Evolutionary conservation across 1,140 invertebrate genomes (phyloP), one percentile per base, ranked within the genome.

Genomic region (Mycetomoellerius zeteki): DNA sequence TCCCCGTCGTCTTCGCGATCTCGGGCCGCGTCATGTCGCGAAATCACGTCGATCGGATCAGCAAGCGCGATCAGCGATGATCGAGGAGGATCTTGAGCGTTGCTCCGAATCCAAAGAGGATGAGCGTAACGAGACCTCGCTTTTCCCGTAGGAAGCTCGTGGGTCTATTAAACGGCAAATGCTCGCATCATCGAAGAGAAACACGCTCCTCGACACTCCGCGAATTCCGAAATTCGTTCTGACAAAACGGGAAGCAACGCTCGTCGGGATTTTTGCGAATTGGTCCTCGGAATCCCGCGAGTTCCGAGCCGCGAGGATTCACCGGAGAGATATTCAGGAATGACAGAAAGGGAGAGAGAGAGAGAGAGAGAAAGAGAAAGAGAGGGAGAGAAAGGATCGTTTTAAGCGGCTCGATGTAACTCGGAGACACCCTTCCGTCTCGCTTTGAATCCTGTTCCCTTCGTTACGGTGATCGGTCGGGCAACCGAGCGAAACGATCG

Each of bases 361-460:
- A 69, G 30, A 54, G 10, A 47, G 47, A 78, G 4, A 37, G 47
- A 37, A 27, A 37, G 47, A 47, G 19, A 65, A 12, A 52, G 24
- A 16, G 24, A 47, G 19, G 65, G 47, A 37, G 64, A 69, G 77
- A 43, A 8, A 47, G 19, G 19, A 72, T 58, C 16, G 67, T 60
- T 72, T 81, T 47, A 47, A 72, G 24, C 37, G 52, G 50, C 64
- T 81, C 52, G 19, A 82, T 72, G 78, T 72, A 82, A 60, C 80
- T 52, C 47, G 80, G 80, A 73, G 67, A 82, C 67, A 82, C 80
- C 52, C 80, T 60, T 72, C 33, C 67, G 67, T 60, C 54, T 60
- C 69, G 54, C 37, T 30, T 73, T 73, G 50, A 62, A 73, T 73
- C 67, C 21, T 50, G 16, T 54, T 62, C n/a, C 24, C 37, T n/a